These are phyloP conservation scores for Scartelaos histophorus DNA, from an alignment of 2,113 vertebrate genomes.

Conservation along the genomic window DNA sequence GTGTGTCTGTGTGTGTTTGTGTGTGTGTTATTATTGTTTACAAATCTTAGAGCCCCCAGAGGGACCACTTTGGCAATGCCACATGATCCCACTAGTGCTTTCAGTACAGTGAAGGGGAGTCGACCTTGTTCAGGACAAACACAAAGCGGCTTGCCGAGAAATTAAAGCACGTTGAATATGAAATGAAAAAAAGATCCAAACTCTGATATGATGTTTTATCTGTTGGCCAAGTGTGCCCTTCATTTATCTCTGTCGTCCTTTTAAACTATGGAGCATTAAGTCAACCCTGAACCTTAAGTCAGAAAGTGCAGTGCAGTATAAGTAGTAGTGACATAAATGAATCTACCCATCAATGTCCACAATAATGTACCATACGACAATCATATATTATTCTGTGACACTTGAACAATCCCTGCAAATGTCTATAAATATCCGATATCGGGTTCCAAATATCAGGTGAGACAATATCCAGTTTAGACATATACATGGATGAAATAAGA, in stretches of 20 bases:
- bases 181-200: slow-evolving; percentile 1
- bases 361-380: no score
- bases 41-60: neutral
- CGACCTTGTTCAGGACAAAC: slow-evolving; percentile 48
- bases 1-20: slow-evolving; percentile 8
- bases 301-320: neutral
- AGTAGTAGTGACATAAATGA: neutral
- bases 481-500: no score
- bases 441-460: no score
- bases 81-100: slow-evolving; percentile 15
- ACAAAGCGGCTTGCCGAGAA: slow-evolving; percentile 29
- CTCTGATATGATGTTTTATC: slow-evolving; percentile 2
- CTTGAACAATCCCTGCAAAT: no score
- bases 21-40: slow-evolving; percentile 20
- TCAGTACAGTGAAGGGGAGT: slow-evolving; percentile 21
- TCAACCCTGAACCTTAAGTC: neutral
- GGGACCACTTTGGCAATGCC: slow-evolving; percentile 17
- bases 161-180: slow-evolving; percentile 25
- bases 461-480: no score
- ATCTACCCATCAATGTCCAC: neutral
- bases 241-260: slow-evolving; percentile 1
- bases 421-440: no score
- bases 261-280: neutral
- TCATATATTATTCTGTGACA: no score
- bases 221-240: slow-evolving; percentile 1